Percentiles rank a stretch among this genome's conserved stretches.
Evolutionary conservation across 2,888 invertebrate species (phyloP).

Genomic region (Rhagonycha lutea): DNA sequence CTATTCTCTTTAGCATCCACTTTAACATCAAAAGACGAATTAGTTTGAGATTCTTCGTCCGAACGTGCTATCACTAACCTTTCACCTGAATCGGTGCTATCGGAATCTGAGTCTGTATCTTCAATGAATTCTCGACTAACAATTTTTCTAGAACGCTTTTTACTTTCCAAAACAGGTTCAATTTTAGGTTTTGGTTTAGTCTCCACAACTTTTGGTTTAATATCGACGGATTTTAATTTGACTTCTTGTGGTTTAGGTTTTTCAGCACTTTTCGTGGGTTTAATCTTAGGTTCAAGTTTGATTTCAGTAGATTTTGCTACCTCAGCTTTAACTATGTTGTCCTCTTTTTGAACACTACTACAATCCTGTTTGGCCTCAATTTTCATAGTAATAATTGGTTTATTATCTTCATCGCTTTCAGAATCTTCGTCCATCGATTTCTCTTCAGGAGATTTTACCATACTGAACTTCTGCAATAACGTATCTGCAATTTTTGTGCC

Average conservation of each 20-base stretch:
- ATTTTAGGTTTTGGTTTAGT: slow-evolving; percentile 13
- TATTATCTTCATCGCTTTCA: slow-evolving; percentile 38
- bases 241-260: slow-evolving; percentile 28
- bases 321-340: background rate
- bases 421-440: slow-evolving; percentile 12
- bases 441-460: slow-evolving; percentile 45
- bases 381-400: background rate
- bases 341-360: background rate
- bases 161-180: slow-evolving; percentile 33
- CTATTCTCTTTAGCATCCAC: slow-evolving; percentile 40
- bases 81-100: slow-evolving; percentile 68
- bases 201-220: slow-evolving; percentile 14
- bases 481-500: slow-evolving; percentile 54
- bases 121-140: slow-evolving; percentile 57
- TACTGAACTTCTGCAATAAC: slow-evolving; percentile 51
- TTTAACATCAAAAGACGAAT: slow-evolving; percentile 34
- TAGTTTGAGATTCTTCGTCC: slow-evolving; percentile 49
- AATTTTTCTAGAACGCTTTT: slow-evolving; percentile 47
- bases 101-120: slow-evolving; percentile 66
- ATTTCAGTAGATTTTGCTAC: slow-evolving; percentile 16
- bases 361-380: background rate
- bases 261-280: slow-evolving; percentile 19
- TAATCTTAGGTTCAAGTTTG: slow-evolving; percentile 9
- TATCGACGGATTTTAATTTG: slow-evolving; percentile 18
- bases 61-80: slow-evolving; percentile 62